These are phyloP conservation scores for Amiota mariae DNA, from an alignment of 2,888 invertebrate genomes.

Conservation along the genomic window DNA sequence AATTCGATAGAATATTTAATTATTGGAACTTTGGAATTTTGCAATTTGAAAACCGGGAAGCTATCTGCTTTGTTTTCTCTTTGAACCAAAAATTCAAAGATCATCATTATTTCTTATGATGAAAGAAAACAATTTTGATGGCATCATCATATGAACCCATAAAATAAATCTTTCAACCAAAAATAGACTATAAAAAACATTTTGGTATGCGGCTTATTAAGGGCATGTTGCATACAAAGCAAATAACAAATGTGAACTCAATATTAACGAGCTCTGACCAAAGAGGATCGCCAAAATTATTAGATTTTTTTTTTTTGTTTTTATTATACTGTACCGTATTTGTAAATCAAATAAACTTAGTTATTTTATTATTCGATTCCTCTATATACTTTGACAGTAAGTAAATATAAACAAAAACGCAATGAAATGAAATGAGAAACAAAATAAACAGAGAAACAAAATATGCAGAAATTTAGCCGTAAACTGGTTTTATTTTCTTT, in stretches of 20 bases:
- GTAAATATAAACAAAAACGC: slow-evolving; percentile 5
- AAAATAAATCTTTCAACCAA: too few species aligned
- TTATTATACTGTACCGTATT: not conserved
- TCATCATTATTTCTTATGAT: too few species aligned
- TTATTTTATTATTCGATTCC: not conserved
- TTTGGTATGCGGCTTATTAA: slow-evolving; percentile 6
- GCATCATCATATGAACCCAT: too few species aligned
- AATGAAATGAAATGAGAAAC: not conserved
- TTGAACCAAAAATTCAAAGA: too few species aligned
- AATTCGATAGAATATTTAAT: too few species aligned
- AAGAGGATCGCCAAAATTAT: not conserved
- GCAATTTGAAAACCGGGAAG: too few species aligned
- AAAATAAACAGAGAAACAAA: not conserved
- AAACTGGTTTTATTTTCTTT: slow-evolving; percentile 11
- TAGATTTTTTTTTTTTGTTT: not conserved
- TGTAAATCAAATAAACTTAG: not conserved
- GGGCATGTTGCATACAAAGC: not conserved
- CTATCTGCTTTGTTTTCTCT: too few species aligned
- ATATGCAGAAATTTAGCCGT: not conserved
- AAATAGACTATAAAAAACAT: not conserved
- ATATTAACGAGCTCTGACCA: not conserved
- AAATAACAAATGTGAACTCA: too few species aligned
- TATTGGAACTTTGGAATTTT: too few species aligned
- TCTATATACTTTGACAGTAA: not conserved
- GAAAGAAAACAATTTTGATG: too few species aligned